These are phyloP conservation scores for Papilio polytes DNA, from an alignment of 1,140 invertebrate species.

Conservation along the genomic window DNA sequence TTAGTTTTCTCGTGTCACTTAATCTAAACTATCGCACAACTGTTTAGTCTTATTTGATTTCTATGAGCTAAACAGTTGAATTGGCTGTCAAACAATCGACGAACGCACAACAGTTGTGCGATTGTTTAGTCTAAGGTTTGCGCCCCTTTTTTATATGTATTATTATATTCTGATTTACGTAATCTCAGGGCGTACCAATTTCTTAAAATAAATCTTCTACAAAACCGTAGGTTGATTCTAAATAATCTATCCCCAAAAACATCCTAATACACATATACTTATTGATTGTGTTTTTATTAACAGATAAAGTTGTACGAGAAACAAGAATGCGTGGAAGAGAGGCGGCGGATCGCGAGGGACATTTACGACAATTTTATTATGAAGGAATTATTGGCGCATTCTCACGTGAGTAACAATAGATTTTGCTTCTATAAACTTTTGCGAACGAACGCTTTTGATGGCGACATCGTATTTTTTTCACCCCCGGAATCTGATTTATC, in stretches of 20 bases:
- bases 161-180: not conserved
- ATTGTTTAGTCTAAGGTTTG: too few species aligned
- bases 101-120: too few species aligned
- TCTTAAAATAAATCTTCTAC: not conserved
- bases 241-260: conserved; percentile 1
- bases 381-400: conserved; percentile 99
- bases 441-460: conserved; percentile 24
- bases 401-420: conserved; percentile 92
- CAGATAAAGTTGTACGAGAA: conserved; percentile 99
- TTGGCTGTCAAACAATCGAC: too few species aligned
- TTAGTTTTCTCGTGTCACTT: conserved; percentile 24
- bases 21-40: too few species aligned
- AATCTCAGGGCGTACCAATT: not conserved
- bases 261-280: not conserved
- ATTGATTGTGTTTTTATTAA: conserved; percentile 56
- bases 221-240: not conserved
- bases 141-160: not conserved
- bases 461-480: not conserved
- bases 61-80: too few species aligned
- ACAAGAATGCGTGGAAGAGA: conserved; percentile 97
- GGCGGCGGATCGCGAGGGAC: conserved; percentile 96
- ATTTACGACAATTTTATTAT: conserved; percentile 99
- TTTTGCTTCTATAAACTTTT: conserved; percentile 43
- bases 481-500: not conserved
- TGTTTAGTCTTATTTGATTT: too few species aligned